These are phyloP conservation scores for Parascotia fuliginaria DNA, from an alignment of 2,888 invertebrate species.

Conservation along the genomic window DNA sequence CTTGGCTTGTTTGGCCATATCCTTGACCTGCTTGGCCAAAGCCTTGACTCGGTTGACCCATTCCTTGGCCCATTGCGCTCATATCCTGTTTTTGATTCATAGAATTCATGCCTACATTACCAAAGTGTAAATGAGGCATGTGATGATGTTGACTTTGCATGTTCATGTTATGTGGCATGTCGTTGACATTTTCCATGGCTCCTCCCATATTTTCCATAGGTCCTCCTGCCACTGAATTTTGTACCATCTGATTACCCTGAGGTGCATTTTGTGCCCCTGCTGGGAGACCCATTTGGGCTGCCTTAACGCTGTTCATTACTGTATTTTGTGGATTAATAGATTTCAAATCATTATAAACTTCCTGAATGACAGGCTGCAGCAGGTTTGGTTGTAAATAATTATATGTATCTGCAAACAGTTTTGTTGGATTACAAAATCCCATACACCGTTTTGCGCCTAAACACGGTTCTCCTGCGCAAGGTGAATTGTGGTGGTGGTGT, in stretches of 20 bases:
- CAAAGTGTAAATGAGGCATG: slow-evolving; percentile 28
- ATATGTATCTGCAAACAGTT: slow-evolving; percentile 72
- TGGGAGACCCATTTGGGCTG: slow-evolving; percentile 58
- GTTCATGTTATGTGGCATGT: too few relatives aligned
- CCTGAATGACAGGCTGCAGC: slow-evolving; percentile 74
- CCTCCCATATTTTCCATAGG: slow-evolving; percentile 27
- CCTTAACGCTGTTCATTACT: slow-evolving; percentile 63
- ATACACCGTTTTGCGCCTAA: slow-evolving; percentile 40
- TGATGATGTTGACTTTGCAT: slow-evolving; percentile 1
- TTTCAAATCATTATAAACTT: slow-evolving; percentile 75
- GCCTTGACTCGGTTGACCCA: slow-evolving; percentile 12
- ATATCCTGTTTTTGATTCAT: slow-evolving; percentile 10
- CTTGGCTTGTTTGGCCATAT: slow-evolving; percentile 19
- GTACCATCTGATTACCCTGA: slow-evolving; percentile 19
- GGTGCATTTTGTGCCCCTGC: slow-evolving; percentile 10
- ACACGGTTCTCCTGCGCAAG: slow-evolving; percentile 55
- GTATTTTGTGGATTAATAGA: slow-evolving; percentile 68
- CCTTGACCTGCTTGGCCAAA: slow-evolving; percentile 7
- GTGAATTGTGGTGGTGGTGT: slow-evolving; percentile 21
- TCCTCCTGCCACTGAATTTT: slow-evolving; percentile 34
- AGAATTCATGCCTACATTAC: slow-evolving; percentile 23
- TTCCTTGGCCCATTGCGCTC: neutral
- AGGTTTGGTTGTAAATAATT: slow-evolving; percentile 69
- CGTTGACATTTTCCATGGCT: slow-evolving; percentile 26
- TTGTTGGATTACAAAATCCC: slow-evolving; percentile 66